Conservation (phyloP, 2,113 vertebrate species). For the Varanus salvator region DNA sequence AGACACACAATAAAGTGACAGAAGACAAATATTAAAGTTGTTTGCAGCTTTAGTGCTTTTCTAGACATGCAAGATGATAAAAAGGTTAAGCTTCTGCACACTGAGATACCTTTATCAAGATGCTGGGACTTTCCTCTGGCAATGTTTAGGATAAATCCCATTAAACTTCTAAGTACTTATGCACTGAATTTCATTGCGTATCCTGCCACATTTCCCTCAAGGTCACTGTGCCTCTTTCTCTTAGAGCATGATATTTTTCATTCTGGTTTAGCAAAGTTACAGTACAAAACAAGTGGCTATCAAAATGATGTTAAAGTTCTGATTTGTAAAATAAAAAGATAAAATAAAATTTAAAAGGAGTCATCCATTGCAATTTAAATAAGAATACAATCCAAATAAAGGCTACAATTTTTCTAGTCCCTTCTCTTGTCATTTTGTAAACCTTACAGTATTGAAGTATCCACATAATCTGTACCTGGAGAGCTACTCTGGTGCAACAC, state of each 20-base stretch:
- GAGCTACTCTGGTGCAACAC: neutral
- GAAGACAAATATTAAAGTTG: constrained; percentile 8
- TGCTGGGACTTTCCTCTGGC: neutral
- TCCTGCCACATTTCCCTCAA: neutral
- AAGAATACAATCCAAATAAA: neutral
- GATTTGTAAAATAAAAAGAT: neutral
- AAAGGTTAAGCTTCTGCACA: neutral
- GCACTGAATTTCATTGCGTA: no score
- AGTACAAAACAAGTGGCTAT: neutral
- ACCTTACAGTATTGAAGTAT: no score
- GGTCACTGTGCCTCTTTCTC: neutral
- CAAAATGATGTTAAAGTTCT: neutral
- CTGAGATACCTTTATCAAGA: neutral
- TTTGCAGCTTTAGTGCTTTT: neutral
- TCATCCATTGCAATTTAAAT: neutral
- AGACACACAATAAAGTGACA: neutral
- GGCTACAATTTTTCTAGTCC: neutral
- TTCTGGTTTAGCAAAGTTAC: neutral
- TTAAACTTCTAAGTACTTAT: no score
- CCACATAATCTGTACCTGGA: neutral
- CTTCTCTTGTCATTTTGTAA: neutral
- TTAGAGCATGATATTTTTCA: neutral
- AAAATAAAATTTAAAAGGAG: no score
- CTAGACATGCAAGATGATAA: neutral
- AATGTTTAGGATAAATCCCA: no score